Percentiles rank a stretch among this genome's conserved stretches.
phyloP scores from a whole-genome alignment of 2,797 vertebrate genomes.

The Lepidocolaptes lacrymiger region DNA sequence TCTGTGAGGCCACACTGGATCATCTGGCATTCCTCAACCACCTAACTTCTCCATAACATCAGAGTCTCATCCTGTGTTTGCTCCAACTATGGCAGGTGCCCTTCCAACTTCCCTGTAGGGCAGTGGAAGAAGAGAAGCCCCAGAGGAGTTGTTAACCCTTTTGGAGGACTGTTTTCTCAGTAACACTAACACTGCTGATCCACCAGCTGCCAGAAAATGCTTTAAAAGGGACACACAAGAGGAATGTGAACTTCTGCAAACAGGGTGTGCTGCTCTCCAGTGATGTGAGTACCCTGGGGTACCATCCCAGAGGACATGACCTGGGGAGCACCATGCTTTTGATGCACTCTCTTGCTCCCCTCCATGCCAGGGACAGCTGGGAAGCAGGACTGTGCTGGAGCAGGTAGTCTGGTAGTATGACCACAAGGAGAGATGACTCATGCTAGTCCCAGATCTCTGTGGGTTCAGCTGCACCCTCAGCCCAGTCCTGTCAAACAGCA shows the following conservation, averaged over 20 bases:
- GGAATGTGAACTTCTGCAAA: background rate
- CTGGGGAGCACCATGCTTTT: background rate
- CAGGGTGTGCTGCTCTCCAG: background rate
- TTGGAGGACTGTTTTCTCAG: background rate
- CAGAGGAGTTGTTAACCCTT: background rate
- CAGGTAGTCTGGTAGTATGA: background rate
- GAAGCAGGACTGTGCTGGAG: background rate
- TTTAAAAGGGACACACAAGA: background rate
- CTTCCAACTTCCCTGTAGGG: background rate
- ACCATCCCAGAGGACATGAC: background rate
- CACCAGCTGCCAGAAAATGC: background rate
- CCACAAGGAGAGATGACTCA: background rate
- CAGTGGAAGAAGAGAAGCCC: background rate
- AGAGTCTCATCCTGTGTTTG: background rate
- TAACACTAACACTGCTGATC: background rate
- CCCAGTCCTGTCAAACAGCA: background rate
- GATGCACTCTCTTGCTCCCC: background rate
- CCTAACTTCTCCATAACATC: background rate
- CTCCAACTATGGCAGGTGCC: background rate
- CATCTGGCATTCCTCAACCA: background rate
- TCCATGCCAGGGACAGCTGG: background rate
- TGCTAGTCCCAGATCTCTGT: background rate
- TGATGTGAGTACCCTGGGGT: accelerated
- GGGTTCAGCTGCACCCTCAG: background rate
- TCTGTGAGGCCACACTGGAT: background rate